Percentiles rank a stretch among this genome's conserved stretches.
phyloP scores from a whole-genome alignment of 2,113 vertebrate genomes.

The Malurus cyaneus region DNA sequence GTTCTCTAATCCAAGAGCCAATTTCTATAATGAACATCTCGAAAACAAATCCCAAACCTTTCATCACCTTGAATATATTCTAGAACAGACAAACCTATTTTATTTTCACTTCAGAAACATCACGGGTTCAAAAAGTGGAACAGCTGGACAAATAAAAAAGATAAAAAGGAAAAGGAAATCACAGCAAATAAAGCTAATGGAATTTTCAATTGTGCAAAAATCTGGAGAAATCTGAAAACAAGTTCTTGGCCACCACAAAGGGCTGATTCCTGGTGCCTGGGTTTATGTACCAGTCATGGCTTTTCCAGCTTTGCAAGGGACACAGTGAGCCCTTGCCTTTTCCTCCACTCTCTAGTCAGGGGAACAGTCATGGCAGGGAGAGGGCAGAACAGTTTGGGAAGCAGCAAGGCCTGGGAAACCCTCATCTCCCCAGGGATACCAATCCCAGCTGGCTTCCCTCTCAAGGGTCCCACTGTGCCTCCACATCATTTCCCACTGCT shows the following conservation, averaged over 20 bases:
- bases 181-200: not conserved
- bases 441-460: not conserved
- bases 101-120: not conserved
- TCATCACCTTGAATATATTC: not conserved
- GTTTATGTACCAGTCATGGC: not conserved
- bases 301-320: not conserved
- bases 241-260: not conserved
- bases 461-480: not conserved
- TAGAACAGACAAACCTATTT: not conserved
- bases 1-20: not conserved
- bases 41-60: not conserved
- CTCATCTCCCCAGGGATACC: not conserved
- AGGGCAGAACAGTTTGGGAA: rapidly evolving
- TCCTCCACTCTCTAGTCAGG: not conserved
- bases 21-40: not conserved
- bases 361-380: rapidly evolving
- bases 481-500: not conserved
- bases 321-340: not conserved
- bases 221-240: not conserved
- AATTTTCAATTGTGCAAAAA: not conserved
- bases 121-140: not conserved
- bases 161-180: not conserved
- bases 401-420: rapidly evolving
- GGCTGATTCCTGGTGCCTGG: not conserved
- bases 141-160: not conserved